Conservation (phyloP, 2,888 invertebrate species). For the Strigamia crassipes region DNA sequence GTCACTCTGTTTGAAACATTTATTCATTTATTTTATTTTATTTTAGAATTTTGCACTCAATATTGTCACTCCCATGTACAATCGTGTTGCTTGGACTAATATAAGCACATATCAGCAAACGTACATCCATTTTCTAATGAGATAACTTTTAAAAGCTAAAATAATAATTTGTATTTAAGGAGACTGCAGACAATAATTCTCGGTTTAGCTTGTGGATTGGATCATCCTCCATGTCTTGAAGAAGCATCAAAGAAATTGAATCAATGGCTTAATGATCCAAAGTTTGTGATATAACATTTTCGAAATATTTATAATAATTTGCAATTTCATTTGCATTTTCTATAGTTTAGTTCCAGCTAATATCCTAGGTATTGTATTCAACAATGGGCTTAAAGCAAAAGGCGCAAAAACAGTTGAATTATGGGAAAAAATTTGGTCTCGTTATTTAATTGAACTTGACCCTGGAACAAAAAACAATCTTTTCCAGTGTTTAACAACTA, state of each 20-base stretch:
- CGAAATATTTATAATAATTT: not conserved
- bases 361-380: not conserved
- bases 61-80: not conserved
- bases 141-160: not conserved
- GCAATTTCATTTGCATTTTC: no score
- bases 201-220: constrained; percentile 68
- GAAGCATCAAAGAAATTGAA: constrained; percentile 67
- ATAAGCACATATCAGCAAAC: not conserved
- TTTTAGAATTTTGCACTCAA: not conserved
- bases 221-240: constrained; percentile 66
- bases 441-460: constrained; percentile 73
- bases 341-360: not conserved
- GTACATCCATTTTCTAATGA: not conserved
- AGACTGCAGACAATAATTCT: constrained; percentile 68
- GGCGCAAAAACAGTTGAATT: constrained; percentile 61
- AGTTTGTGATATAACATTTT: not conserved
- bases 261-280: constrained; percentile 65
- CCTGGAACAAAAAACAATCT: constrained; percentile 78
- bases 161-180: not conserved
- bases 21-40: no score
- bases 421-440: constrained; percentile 77
- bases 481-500: constrained; percentile 72
- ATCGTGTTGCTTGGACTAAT: not conserved
- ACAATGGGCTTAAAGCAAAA: not conserved
- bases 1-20: no score